Evolutionary conservation across 2,113 vertebrate genomes (phyloP).

Genomic region (Oreochromis tanganicae): DNA sequence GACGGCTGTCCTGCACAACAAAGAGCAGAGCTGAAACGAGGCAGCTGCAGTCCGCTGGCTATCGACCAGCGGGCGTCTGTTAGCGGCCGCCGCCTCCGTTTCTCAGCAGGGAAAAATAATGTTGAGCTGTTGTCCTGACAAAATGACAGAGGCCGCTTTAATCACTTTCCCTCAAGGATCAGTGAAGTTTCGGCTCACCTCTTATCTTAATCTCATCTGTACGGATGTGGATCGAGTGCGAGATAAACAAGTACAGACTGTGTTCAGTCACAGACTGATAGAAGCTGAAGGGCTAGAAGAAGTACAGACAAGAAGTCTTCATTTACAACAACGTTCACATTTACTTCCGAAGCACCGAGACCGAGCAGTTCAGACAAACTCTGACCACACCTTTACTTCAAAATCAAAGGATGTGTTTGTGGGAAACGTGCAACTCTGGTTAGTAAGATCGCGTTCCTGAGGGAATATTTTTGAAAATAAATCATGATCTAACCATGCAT

Average conservation of each 20-base stretch:
- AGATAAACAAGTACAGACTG: not conserved
- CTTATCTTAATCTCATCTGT: not conserved
- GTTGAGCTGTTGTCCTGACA: conserved; percentile 12
- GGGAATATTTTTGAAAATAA: not conserved
- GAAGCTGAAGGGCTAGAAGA: not conserved
- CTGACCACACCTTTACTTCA: not conserved
- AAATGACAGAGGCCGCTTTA: conserved; percentile 9
- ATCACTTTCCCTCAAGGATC: conserved; percentile 28
- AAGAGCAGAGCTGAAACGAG: not conserved
- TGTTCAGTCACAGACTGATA: not conserved
- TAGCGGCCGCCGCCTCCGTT: not conserved
- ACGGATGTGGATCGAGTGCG: not conserved
- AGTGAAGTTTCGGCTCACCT: conserved; percentile 6
- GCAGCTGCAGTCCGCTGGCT: not conserved
- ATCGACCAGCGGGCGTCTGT: not conserved
- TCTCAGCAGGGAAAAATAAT: conserved; percentile 10
- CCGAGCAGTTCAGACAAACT: not conserved
- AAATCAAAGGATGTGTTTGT: not conserved
- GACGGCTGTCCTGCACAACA: conserved; percentile 13
- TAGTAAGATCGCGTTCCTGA: not conserved
- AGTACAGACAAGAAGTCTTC: not conserved
- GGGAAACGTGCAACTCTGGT: not conserved
- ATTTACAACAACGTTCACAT: not conserved
- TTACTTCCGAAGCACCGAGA: not conserved
- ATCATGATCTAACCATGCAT: not conserved